Evolutionary conservation across 2,797 vertebrate genomes (phyloP).

Genomic region (Okamejei kenojei): DNA sequence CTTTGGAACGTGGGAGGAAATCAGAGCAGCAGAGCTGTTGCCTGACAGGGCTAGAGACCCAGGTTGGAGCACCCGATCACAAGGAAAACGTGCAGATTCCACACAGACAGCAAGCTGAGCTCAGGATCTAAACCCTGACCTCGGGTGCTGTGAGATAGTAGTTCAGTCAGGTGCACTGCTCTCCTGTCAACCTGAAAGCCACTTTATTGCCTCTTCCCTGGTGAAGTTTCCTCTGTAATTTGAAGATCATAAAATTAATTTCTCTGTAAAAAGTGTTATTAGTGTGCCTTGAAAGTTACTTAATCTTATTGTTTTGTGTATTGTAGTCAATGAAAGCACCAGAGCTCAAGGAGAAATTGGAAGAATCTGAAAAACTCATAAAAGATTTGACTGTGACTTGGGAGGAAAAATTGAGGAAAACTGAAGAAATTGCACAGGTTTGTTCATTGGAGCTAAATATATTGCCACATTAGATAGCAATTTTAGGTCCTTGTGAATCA

Average conservation of each 20-base stretch:
- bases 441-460: neutral
- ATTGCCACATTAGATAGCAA: neutral
- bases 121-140: too few species aligned
- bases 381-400: conserved; percentile 91
- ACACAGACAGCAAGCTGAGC: too few species aligned
- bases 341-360: conserved; percentile 90
- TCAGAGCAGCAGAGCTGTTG: too few species aligned
- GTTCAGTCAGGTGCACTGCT: too few species aligned
- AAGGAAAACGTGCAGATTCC: too few species aligned
- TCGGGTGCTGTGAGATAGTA: too few species aligned
- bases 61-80: too few species aligned
- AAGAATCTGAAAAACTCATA: conserved; percentile 95
- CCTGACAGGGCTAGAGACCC: too few species aligned
- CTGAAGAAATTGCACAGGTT: conserved; percentile 95
- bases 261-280: neutral
- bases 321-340: conserved; percentile 90
- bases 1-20: too few species aligned
- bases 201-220: neutral
- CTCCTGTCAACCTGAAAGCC: neutral
- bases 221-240: neutral
- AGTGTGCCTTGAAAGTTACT: too few species aligned
- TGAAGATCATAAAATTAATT: neutral
- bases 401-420: conserved; percentile 96
- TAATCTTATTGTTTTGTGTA: conserved; percentile 26
- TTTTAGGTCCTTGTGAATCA: neutral